A percentile compares a stretch with the other conserved stretches of the same genome.
phyloP scores from a whole-genome alignment of 2,888 invertebrate genomes.

The Nomada flava region DNA sequence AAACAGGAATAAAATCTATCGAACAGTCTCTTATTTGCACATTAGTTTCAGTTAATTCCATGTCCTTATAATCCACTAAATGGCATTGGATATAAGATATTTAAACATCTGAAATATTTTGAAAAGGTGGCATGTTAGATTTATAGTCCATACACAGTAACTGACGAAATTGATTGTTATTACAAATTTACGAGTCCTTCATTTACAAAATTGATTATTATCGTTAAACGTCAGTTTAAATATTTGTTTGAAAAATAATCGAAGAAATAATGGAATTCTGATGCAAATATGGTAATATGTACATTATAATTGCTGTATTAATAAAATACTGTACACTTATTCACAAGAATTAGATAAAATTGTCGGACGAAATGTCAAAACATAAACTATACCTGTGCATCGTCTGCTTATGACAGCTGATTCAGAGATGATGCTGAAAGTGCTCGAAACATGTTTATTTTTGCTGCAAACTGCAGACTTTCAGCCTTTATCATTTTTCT shows the following conservation, averaged over 20 bases:
- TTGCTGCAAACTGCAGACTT: conserved; percentile 33
- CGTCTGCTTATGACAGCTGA: conserved; percentile 80
- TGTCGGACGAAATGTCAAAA: conserved; percentile 11
- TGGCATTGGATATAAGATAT: conserved; percentile 16
- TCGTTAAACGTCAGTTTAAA: neutral
- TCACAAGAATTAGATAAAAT: neutral
- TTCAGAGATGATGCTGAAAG: conserved; percentile 66
- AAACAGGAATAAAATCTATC: conserved; percentile 63
- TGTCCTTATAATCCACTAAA: conserved; percentile 62
- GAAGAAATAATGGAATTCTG: neutral
- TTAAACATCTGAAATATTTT: conserved; percentile 40
- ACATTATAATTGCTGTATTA: neutral
- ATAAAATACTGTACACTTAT: conserved; percentile 1
- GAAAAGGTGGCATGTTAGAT: neutral
- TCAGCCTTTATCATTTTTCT: conserved; percentile 37
- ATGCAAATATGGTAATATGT: neutral
- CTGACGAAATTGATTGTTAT: neutral
- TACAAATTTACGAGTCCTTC: neutral
- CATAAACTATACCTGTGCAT: conserved; percentile 71
- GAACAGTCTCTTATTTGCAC: conserved; percentile 69
- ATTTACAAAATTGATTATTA: neutral
- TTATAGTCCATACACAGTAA: neutral
- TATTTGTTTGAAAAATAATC: neutral
- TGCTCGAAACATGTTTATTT: conserved; percentile 53
- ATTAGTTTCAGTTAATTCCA: conserved; percentile 75